phyloP scores from a whole-genome alignment of 2,888 invertebrate genomes.

The Ichneumoninae sp. region DNA sequence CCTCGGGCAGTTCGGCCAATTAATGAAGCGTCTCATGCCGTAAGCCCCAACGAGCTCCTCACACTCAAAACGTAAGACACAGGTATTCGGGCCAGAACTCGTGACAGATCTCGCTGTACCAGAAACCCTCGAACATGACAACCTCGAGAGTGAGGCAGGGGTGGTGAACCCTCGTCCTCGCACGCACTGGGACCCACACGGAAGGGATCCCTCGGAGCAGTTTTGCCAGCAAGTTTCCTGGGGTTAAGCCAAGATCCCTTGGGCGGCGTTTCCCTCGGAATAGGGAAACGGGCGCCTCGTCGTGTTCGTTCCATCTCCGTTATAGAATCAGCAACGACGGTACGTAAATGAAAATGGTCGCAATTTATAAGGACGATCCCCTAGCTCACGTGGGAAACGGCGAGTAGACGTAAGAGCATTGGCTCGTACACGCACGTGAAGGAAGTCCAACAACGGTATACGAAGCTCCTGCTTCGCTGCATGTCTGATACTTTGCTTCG shows the following conservation, averaged over 20 bases:
- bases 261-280: conserved; percentile 36
- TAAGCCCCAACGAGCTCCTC: neutral
- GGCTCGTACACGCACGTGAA: conserved; percentile 13
- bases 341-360: conserved; percentile 59
- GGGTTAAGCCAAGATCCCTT: conserved; percentile 27
- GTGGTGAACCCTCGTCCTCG: conserved; percentile 33
- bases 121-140: conserved; percentile 6
- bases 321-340: conserved; percentile 28
- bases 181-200: neutral
- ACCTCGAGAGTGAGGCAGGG: conserved; percentile 24
- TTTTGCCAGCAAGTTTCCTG: conserved; percentile 33
- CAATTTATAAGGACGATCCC: conserved; percentile 55
- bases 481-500: conserved; percentile 9
- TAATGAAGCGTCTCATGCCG: neutral
- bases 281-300: conserved; percentile 16
- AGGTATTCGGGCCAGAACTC: neutral
- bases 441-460: neutral
- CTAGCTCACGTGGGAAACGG: conserved; percentile 30
- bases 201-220: conserved; percentile 28
- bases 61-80: neutral
- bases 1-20: neutral
- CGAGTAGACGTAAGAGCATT: neutral
- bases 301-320: conserved; percentile 32
- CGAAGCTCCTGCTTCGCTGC: neutral
- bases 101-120: neutral